Evolutionary conservation across 2,113 vertebrate genomes (phyloP), one percentile per base, ranked within the genome.

Genomic region (Orcinus orca): DNA sequence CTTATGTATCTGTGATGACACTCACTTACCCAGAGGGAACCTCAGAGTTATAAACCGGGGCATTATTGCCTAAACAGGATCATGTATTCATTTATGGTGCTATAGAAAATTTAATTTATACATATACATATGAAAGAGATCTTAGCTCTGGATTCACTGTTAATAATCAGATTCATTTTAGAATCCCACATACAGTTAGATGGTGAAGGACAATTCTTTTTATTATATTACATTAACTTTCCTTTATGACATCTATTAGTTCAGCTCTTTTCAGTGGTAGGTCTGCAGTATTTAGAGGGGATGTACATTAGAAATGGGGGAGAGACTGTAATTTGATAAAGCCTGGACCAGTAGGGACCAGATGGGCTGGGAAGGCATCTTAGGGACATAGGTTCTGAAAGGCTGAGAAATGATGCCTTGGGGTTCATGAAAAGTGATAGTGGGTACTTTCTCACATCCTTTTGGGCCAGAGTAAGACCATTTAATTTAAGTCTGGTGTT

Each of bases 51-150:
- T 21, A 94, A 92, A 71, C 60, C 41, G 38, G 76, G 31, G 13
- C 58, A 44, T 41, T 85, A 29, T 93, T 95, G 92, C 55, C 82
- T 80, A 20, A 83, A 67, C 92, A 82, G 90, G 90, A 36, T 82
- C 82, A 6, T 65, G 81, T 14, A 77, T 65, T 97, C 93, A 38
- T 92, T 83, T 71, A 36, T 29, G 63, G 62, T 5, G 10, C 80
- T 80, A 6, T 0, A 53, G 85, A 91, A 97, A 91, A 79, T 58
- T 53, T n/a, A 86, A 80, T 70, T 20, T 84, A 33, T 73, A 33
- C 10, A 15, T 38, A 2, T 58, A 2, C 53, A 53, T 58, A 4
- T 5, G 74, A 47, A 85, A 73, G 81, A 73, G 41, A 53, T 82
- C 55, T 1, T 25, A 23, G 79, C 73, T 92, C 31, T 3, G 29